Percentiles rank a stretch among this genome's conserved stretches.
These are phyloP conservation scores for Dromas ardeola DNA, from an alignment of 2,113 vertebrate genomes.

Conservation along the genomic window DNA sequence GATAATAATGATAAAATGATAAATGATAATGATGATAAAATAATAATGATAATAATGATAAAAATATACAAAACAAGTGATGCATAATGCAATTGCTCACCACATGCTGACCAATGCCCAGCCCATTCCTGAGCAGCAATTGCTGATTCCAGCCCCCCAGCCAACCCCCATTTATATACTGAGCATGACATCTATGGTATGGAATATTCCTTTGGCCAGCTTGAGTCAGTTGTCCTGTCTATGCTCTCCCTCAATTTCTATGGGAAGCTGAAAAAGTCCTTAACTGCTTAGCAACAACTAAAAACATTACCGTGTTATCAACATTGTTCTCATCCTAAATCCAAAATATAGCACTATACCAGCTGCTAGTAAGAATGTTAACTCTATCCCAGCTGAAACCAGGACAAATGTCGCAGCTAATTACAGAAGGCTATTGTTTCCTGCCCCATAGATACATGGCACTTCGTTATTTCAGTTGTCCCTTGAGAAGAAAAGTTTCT, in stretches of 20 bases:
- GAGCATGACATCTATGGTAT: not conserved
- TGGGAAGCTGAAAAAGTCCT: not conserved
- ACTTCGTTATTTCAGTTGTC: not conserved
- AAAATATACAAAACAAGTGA: not conserved
- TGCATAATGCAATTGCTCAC: not conserved
- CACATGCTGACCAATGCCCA: not conserved
- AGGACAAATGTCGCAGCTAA: not conserved
- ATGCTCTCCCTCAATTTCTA: not conserved
- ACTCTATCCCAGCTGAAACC: not conserved
- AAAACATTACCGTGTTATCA: not conserved
- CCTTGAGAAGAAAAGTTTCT: not conserved
- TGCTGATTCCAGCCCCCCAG: too few species aligned
- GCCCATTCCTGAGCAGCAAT: not conserved
- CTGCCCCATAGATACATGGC: not conserved
- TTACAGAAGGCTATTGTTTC: not conserved
- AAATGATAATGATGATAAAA: too few species aligned
- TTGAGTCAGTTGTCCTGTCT: not conserved
- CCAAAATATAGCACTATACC: not conserved
- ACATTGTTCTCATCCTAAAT: not conserved
- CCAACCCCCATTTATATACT: not conserved
- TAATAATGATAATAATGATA: not conserved
- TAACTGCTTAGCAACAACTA: not conserved
- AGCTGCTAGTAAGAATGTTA: not conserved
- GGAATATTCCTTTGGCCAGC: not conserved
- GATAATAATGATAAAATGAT: too few species aligned